Evolutionary conservation across 2,113 vertebrate genomes (phyloP), one percentile per base, ranked within the genome.

Genomic region (Balaenoptera acutorostrata): DNA sequence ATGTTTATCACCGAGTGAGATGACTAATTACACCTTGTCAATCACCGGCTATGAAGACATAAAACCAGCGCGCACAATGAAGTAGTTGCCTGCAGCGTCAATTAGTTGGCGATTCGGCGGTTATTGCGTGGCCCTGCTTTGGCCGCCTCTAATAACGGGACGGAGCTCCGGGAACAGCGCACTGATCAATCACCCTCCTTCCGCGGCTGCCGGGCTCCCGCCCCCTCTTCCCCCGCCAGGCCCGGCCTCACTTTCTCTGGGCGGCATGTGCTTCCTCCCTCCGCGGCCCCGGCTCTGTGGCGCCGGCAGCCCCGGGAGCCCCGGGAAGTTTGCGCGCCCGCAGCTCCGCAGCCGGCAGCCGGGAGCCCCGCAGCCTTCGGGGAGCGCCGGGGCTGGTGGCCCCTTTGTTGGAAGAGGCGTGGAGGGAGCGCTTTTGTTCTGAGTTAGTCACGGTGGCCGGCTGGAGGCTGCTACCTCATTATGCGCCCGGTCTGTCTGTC

Each of bases 21-120:
- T 99, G 99, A 99, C 99, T 99, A 99, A 99, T 99, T 99, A 99
- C 99, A 99, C 98, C 98, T 98, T 99, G 99, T 99, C 99, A 99
- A 98, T 99, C 99, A 99, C 98, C 98, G 98, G 98, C 98, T 98
- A 99, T 99, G 98, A 99, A 99, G 99, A 99, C 98, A 99, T 99
- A 99, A 98, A 98, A 98, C 98, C 98, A 98, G 98, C 98, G 98
- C 98, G 98, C 98, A 99, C 98, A 99, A 99, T 99, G 99, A 99
- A 99, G 98, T 98, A 98, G 98, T 98, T 94, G 99, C 99, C 99
- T 98, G 98, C 98, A 99, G 99, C 98, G 98, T 98, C 98, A 98
- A 98, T 99, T 98, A 99, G 98, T 97, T 98, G 98, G 98, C 98
- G 99, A 99, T 99, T 98, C 98, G 96, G 98, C 98, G 98, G 99